Base-by-base conservation (phyloP, 2,888 invertebrate species). In the Choreutis nemorana region DNA sequence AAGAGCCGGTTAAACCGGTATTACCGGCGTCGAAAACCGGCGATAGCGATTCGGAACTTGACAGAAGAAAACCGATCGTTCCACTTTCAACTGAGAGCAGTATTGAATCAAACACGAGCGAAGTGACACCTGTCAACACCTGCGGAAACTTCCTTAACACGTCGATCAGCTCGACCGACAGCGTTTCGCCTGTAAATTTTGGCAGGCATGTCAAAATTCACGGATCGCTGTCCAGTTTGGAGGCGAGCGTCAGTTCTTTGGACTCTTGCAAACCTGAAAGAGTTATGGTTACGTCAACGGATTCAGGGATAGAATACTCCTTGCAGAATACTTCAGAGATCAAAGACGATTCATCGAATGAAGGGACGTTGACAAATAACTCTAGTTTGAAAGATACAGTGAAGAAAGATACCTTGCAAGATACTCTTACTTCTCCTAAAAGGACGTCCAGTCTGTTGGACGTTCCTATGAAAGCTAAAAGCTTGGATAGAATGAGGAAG, bases 401-500 rank as follows among this genome's bases (percentile, higher is more conserved):
- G 0, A 64, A 55, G 14, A 64, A 58, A 28, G 42, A 43, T 7
- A 41, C 41, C 16, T 21, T 47, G 1, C 60, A 65, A 25, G 75
- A 73, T 14, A 63, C 59, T 2, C 32, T 70, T 8, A 67, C 66
- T 0, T 63, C 65, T 0, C 77, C 77, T 0, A 77, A 78, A 37
- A 39, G 77, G 15, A 57, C 73, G 0, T 67, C 77, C 0, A 77
- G 78, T 42, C 36, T 78, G 2, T 36, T 78, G 1, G 79, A 81
- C 18, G 72, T 80, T 2, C 78, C 81, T 0, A 42, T 72, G 25
- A 78, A 75, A 30, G 62, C 48, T 3, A 70, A 72, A 44, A 61
- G 66, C 0, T 43, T 68, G 16, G 75, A 77, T 16, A 48, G 81
- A 9, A 75, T 78, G 47, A 65, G 85, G 9, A 85, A 85, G 58